phyloP scores from a whole-genome alignment of 2,113 vertebrate genomes.

The Laticauda colubrina region DNA sequence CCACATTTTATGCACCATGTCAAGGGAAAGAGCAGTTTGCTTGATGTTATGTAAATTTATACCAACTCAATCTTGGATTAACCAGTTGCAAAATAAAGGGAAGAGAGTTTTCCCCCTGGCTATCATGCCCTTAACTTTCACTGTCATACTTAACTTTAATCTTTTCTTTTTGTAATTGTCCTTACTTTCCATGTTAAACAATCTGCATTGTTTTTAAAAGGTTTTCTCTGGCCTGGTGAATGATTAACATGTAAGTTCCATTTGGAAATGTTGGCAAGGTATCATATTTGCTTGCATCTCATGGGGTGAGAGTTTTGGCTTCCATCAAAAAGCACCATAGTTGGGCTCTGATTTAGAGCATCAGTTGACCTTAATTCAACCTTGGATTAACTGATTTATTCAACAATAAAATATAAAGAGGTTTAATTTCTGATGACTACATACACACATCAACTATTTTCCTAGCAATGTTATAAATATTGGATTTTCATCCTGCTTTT shows the following conservation, averaged over 20 bases:
- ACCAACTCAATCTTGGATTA: not conserved
- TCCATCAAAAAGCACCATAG: not conserved
- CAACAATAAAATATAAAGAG: not conserved
- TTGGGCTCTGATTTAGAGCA: not conserved
- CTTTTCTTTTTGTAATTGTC: not conserved
- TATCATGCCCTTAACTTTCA: not conserved
- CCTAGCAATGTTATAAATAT: not conserved
- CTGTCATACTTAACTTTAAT: not conserved
- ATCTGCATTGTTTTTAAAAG: not conserved
- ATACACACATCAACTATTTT: not conserved
- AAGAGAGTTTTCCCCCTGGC: not conserved
- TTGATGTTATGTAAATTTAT: not conserved
- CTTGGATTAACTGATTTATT: not conserved
- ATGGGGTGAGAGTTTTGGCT: not conserved
- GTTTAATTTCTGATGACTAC: not conserved
- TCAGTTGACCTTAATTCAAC: not conserved
- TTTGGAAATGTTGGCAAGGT: not conserved
- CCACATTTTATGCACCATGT: not conserved
- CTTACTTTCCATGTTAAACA: not conserved
- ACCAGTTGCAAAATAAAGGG: not conserved
- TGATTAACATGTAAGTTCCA: not conserved
- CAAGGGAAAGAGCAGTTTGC: not conserved
- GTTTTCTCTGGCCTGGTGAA: not conserved
- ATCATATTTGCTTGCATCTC: not conserved
- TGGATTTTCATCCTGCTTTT: not conserved